phyloP scores from a whole-genome alignment of 2,797 vertebrate species.

The Hypotaenidia okinawae region DNA sequence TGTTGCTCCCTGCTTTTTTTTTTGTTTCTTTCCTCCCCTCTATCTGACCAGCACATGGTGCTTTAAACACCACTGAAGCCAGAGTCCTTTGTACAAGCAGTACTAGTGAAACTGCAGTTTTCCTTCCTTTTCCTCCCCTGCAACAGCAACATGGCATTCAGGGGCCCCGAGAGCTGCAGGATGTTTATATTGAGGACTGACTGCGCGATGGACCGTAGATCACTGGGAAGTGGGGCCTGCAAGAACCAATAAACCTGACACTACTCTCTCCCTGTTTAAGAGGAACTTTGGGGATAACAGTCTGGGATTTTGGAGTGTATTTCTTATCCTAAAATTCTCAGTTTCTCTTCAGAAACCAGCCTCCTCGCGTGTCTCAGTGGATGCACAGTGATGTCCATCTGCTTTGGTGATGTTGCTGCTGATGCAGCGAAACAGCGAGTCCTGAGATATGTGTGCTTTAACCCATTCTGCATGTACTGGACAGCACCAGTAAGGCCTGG shows the following conservation, averaged over 20 bases:
- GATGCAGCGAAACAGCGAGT: background rate
- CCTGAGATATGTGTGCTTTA: background rate
- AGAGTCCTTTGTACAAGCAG: background rate
- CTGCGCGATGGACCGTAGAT: background rate
- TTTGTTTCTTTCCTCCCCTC: background rate
- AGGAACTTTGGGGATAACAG: background rate
- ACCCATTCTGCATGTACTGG: background rate
- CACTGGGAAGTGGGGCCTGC: background rate
- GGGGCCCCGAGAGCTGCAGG: background rate
- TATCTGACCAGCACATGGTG: background rate
- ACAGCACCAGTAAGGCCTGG: background rate
- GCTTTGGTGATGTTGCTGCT: background rate
- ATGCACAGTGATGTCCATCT: background rate
- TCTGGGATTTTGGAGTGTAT: background rate
- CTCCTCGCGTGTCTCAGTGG: background rate
- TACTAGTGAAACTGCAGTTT: background rate
- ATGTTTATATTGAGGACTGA: background rate
- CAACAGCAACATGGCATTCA: fast-evolving
- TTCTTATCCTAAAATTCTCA: background rate
- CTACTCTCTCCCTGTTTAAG: background rate
- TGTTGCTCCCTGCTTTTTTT: background rate
- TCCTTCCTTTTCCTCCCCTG: conserved; percentile 21
- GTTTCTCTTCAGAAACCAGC: background rate
- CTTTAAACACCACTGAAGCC: background rate
- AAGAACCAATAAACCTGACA: background rate